Conservation (phyloP, 2,797 vertebrate species). For the Chaetodon trifasciatus region DNA sequence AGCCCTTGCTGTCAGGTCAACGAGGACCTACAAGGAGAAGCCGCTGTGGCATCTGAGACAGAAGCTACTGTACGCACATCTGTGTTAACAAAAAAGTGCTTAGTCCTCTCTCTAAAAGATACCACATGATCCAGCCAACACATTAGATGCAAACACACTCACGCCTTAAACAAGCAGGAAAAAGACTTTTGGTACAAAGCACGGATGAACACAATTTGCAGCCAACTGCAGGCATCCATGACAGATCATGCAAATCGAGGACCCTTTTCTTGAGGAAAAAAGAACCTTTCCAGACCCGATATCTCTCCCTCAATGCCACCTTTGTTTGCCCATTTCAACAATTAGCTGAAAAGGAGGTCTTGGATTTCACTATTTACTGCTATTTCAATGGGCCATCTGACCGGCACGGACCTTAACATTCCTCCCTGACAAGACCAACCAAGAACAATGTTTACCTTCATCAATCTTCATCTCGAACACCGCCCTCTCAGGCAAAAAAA, state of each 20-base stretch:
- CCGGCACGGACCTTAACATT: constrained; percentile 61
- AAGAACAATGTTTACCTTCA: constrained; percentile 81
- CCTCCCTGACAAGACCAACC: constrained; percentile 71
- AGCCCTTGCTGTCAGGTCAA: constrained; percentile 13
- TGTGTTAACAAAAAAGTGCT: constrained; percentile 24
- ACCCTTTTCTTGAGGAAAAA: constrained; percentile 22
- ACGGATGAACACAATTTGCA: constrained; percentile 14
- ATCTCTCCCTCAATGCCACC: constrained; percentile 68
- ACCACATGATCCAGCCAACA: not conserved
- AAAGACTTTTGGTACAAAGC: constrained; percentile 12
- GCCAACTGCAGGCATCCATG: constrained; percentile 16
- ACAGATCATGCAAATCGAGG: constrained; percentile 41
- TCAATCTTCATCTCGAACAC: constrained; percentile 66
- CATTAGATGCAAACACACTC: constrained; percentile 18
- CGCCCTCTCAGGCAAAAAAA: not conserved
- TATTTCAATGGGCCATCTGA: constrained; percentile 65
- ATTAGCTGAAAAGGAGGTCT: constrained; percentile 63
- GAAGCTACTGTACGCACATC: constrained; percentile 25
- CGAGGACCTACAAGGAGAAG: constrained; percentile 1
- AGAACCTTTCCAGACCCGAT: constrained; percentile 46
- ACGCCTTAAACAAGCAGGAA: not conserved
- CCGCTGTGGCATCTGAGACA: constrained; percentile 23
- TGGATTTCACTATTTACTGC: constrained; percentile 70
- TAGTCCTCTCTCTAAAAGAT: constrained; percentile 8
- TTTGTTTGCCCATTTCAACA: constrained; percentile 72